Evolutionary conservation across 2,888 invertebrate genomes (phyloP).

Genomic region (Neocrepidodera transversa): DNA sequence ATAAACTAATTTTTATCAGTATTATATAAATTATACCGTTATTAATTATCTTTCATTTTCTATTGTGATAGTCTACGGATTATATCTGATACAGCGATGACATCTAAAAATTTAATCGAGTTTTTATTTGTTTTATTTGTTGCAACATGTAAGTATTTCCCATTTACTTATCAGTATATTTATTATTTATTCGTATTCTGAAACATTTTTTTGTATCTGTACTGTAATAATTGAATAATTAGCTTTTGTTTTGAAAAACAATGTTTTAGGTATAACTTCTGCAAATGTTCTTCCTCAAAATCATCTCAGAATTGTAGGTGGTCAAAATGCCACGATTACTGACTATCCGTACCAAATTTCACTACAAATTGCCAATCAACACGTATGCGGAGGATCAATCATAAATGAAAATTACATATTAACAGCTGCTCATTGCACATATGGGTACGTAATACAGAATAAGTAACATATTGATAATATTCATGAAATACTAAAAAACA

Average conservation of each 20-base stretch:
- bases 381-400: constrained; percentile 66
- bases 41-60: too few species aligned
- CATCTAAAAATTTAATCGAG: too few species aligned
- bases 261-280: background rate
- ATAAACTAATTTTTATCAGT: too few species aligned
- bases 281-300: background rate
- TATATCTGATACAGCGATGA: too few species aligned
- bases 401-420: constrained; percentile 62
- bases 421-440: constrained; percentile 61
- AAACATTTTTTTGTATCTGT: too few species aligned
- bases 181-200: background rate
- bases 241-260: too few species aligned
- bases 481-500: too few species aligned
- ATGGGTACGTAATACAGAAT: constrained; percentile 48
- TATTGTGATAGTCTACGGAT: too few species aligned
- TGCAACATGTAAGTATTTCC: too few species aligned
- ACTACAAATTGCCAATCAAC: constrained; percentile 60
- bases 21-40: too few species aligned
- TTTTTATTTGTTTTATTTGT: background rate
- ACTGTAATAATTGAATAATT: background rate
- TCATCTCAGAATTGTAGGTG: constrained; percentile 59
- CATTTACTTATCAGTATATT: background rate
- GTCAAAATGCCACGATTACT: constrained; percentile 61
- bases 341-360: constrained; percentile 66
- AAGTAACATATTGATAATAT: background rate